A percentile compares a stretch with the other conserved stretches of the same genome.
Conservation (phyloP, 1,140 invertebrate species). For the Drosophila ananassae region DNA sequence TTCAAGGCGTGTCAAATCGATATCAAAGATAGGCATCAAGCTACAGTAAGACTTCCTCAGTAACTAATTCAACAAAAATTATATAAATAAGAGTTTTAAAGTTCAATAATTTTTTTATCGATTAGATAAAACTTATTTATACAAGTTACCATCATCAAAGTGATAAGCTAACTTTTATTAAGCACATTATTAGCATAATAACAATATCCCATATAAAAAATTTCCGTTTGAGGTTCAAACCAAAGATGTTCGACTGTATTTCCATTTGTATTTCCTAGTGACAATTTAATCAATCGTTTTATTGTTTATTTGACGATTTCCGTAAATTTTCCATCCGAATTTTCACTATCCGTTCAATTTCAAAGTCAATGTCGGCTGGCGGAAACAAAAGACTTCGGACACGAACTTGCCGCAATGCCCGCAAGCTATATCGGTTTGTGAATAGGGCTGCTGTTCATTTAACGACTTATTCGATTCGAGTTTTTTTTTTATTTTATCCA, state of each 20-base stretch:
- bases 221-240: no score
- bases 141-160: no score
- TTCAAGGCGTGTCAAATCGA: conserved; percentile 32
- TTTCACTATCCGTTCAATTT: conserved; percentile 45
- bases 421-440: conserved; percentile 22
- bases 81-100: neutral
- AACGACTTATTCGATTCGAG: conserved; percentile 71
- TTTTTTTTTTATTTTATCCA: conserved; percentile 29
- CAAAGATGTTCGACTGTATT: conserved; percentile 5
- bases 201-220: neutral
- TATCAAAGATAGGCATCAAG: conserved; percentile 8
- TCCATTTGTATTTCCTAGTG: conserved; percentile 4
- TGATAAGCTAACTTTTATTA: no score
- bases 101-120: no score
- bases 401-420: conserved; percentile 55
- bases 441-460: conserved; percentile 40
- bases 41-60: neutral
- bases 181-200: neutral
- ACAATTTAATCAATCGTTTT: conserved; percentile 24
- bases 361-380: conserved; percentile 57
- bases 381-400: conserved; percentile 78
- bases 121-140: neutral
- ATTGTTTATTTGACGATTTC: conserved; percentile 32
- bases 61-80: no score
- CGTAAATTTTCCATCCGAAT: conserved; percentile 50